Evolutionary conservation across 2,113 vertebrate species (phyloP).

Genomic region (Galemys pyrenaicus): DNA sequence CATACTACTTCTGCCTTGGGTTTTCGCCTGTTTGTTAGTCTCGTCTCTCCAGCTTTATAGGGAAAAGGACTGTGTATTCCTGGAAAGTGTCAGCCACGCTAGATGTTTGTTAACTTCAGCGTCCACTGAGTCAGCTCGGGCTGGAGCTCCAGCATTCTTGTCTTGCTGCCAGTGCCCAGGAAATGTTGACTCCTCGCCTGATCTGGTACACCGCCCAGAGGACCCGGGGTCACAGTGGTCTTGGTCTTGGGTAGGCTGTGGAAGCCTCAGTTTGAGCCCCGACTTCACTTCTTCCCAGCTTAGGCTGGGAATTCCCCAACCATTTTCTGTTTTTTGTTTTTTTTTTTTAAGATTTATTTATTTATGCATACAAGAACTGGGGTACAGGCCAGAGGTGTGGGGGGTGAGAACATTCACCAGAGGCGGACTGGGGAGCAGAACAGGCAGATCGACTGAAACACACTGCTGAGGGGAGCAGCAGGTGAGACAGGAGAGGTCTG

Average conservation of each 20-base stretch:
- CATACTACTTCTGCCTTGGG: background rate
- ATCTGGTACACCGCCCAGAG: background rate
- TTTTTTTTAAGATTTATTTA: no score
- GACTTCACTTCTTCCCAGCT: background rate
- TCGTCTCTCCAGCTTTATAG: background rate
- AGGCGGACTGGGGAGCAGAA: no score
- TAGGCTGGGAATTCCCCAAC: background rate
- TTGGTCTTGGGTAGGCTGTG: background rate
- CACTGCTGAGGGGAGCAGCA: no score
- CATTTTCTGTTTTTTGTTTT: background rate
- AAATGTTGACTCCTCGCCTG: no score
- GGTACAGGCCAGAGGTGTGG: no score
- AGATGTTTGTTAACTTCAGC: background rate
- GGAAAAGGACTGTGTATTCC: background rate
- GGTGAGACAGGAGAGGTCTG: no score
- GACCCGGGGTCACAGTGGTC: no score
- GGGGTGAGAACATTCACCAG: no score
- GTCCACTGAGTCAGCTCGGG: fast-evolving
- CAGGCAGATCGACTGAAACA: no score
- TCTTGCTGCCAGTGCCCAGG: background rate
- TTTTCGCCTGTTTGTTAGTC: background rate
- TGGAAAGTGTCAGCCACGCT: background rate
- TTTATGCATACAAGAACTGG: no score
- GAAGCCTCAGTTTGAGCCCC: background rate
- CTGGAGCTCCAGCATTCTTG: background rate